Evolutionary conservation across 2,888 invertebrate genomes (phyloP), one percentile per base, ranked within the genome.

Genomic region (Clivina fossor): DNA sequence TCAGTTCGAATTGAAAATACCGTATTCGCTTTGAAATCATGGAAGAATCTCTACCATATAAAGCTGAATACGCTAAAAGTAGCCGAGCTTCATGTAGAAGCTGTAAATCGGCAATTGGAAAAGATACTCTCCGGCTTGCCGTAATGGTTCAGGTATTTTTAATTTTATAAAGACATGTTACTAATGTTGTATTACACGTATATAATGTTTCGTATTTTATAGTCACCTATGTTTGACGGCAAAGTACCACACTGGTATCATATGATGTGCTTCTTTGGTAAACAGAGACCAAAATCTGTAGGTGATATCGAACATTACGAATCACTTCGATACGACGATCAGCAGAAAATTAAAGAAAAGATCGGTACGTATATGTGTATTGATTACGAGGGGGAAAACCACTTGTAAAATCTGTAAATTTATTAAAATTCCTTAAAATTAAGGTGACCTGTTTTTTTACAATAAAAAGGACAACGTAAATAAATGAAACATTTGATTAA

Each of bases 221-320:
- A 93, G 92, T 93, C 92, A 9, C 84, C 90, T 1, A 83, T 86
- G 68, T 88, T 87, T 74, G 95, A 95, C 82, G 90, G 92, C 0
- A 91, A 87, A 71, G 81, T 85, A 63, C 83, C 93, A 0, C 84
- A 86, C 65, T 97, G 96, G 96, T 90, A 86, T 69, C 96, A 97
- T 75, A 80, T 82, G 57, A 75, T 78, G 1, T 97, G 97, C 69
- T 95, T 97, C 71, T 96, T 95, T 69, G 74, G 75, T 13, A 88
- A 90, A 68, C 88, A 90, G 63, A 80, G 86, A 2, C 91, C 92
- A 0, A 77, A 80, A 55, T 78, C 82, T 18, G 79, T 80, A 0
- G 85, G 83, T 22, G 94, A 96, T 59, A 89, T 97, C 64, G 86
- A 80, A 9, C 82, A 90, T 67, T 90, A 85, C 68, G 88, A 89